Evolutionary conservation across 2,797 vertebrate species (phyloP), one percentile per base, ranked within the genome.

Genomic region (Anabas testudineus): DNA sequence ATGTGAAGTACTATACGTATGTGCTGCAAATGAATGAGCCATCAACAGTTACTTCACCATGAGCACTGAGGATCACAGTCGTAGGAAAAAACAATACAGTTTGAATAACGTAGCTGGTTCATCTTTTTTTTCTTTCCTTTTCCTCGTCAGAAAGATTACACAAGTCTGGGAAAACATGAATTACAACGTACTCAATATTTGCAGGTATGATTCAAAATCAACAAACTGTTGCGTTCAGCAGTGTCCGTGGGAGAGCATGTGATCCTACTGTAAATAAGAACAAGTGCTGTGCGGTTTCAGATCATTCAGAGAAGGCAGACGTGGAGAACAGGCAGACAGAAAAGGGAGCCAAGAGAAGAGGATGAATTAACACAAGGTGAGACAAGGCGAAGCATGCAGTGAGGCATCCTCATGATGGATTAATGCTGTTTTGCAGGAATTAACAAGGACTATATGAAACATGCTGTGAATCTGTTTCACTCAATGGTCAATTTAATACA

Each of bases 401-500:
- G 10, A 57, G 45, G 60, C 71, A 74, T 67, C 60, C 76, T 78
- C 57, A 67, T 76, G 84, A 90, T 85, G 78, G 86, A 93, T 92
- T 88, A 88, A 80, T 52, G 67, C 57, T 84, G 86, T 84, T 92
- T 85, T 88, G 87, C 85, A 85, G 84, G 78, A 90, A 85, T 91
- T 89, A 92, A 83, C 76, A 51, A 67, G 53, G 70, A 85, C 90
- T 79, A 71, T 81, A 85, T 68, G 69, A 86, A 93, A 89, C 90
- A 90, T 82, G 87, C 77, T 52, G 76, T 28, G 62, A 87, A 87
- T 87, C 82, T 54, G 82, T 84, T 91, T 88, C 76, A 71, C 81
- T 90, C 80, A 66, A 73, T 62, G 84, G 88, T 90, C 88, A 92
- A 89, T 93, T 93, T 92, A 89, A 88, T 88, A 74, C 70, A 48